Conservation (phyloP, 2,113 vertebrate species). For the Solenodon paradoxus region DNA sequence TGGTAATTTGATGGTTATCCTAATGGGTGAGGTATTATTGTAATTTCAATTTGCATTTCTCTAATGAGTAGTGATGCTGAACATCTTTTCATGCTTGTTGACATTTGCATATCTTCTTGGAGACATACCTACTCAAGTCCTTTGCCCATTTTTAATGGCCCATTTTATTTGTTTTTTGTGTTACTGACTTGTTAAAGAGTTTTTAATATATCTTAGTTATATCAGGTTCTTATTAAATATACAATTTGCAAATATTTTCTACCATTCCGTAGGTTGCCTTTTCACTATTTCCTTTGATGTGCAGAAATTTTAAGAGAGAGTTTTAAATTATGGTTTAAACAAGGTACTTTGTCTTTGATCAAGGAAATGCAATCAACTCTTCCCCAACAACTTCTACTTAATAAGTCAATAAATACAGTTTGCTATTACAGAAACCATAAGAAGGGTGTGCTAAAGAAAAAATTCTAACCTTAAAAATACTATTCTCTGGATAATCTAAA, state of each 20-base stretch:
- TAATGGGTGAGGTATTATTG: neutral
- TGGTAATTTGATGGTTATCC: neutral
- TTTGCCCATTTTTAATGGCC: neutral
- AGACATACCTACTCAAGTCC: neutral
- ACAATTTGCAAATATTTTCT: neutral
- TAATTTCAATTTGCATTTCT: neutral
- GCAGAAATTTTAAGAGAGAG: neutral
- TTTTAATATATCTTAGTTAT: neutral
- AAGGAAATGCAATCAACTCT: neutral
- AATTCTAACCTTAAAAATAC: slow-evolving; percentile 22
- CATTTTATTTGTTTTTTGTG: neutral
- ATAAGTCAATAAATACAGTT: neutral
- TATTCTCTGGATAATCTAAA: neutral
- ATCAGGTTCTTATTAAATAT: neutral
- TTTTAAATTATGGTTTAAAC: neutral
- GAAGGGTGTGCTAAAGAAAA: neutral
- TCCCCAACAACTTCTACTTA: neutral
- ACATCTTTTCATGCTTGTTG: neutral
- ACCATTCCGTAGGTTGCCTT: neutral
- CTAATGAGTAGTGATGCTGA: neutral
- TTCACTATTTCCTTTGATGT: neutral
- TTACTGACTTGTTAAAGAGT: neutral
- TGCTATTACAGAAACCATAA: neutral
- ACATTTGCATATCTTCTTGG: neutral
- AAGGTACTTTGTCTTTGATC: neutral